phyloP scores from a whole-genome alignment of 2,113 vertebrate genomes.

The Chinchilla lanigera region DNA sequence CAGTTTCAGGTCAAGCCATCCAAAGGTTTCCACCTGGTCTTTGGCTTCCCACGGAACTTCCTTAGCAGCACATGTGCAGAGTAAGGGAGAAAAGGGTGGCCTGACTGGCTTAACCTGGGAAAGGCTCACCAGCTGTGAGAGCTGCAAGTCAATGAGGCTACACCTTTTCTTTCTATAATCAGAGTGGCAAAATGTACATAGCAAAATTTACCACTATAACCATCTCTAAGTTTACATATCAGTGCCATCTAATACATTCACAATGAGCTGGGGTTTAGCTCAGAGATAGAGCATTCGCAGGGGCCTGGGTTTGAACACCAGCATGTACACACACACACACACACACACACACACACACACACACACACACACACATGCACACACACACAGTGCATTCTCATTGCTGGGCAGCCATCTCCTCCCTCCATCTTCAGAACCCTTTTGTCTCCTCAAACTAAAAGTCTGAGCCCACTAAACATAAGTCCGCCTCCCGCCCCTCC shows the following conservation, averaged over 20 bases:
- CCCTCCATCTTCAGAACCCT: not conserved
- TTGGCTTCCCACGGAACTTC: not conserved
- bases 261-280: not conserved
- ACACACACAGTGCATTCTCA: not conserved
- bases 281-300: not conserved
- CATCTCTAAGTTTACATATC: not conserved
- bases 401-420: fast-evolving
- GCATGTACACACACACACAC: not conserved
- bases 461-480: too few species aligned
- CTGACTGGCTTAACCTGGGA: not conserved
- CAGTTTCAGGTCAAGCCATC: not conserved
- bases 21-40: not conserved
- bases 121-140: not conserved
- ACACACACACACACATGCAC: not conserved
- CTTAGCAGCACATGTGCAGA: too few species aligned
- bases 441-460: not conserved
- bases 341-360: not conserved
- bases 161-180: not conserved
- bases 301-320: not conserved
- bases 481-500: not conserved
- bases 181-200: not conserved
- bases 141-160: not conserved
- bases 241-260: too few species aligned
- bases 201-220: not conserved
- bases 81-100: too few species aligned